Base-by-base conservation (phyloP, 2,888 invertebrate genomes). In the Prosopocoilus inquinatus region DNA sequence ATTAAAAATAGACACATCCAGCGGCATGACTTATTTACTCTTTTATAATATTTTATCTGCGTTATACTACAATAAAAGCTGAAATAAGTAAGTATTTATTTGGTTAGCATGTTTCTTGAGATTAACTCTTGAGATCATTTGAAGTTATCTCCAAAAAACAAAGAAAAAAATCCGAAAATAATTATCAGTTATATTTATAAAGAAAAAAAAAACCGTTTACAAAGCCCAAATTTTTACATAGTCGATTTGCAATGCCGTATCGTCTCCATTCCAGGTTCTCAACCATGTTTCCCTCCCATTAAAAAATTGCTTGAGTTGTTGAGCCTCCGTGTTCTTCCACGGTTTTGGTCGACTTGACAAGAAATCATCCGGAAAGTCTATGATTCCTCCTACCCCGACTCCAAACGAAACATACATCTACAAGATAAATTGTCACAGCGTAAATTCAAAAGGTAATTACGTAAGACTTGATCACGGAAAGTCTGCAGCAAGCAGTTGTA, bases 401-500 rank as follows among this genome's bases (percentile, higher is more conserved):
- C 89, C 89, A 45, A 90, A 64, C 7, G 84, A 81, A 49, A 90
- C 69, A 70, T 82, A 83, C 75, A 87, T 87, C 88, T 89, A 43
- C 35, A 61, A 61, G 75, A 47, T 35, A 28, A 7, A 33, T 16
- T 3, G 20, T 28, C 20, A 28, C 3, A n/a, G n/a, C n/a, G n/a
- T n/a, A n/a, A n/a, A n/a, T n/a, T n/a, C n/a, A n/a, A n/a, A n/a
- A n/a, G n/a, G n/a, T n/a, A n/a, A n/a, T n/a, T n/a, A n/a, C n/a
- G n/a, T n/a, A 47, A 12, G 36, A 20, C n/a, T 12, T 2, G 15
- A 4, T 36, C 9, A 9, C 34, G 1, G 3, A 46, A 20, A 9
- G 4, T 33, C 12, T 16, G 9, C 13, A 34, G 2, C 46, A 35
- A 16, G 7, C 11, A 5, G 11, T 9, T 41, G 11, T 9, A 7